Evolutionary conservation across 2,888 invertebrate species (phyloP).

Genomic region (Germaria angustata): DNA sequence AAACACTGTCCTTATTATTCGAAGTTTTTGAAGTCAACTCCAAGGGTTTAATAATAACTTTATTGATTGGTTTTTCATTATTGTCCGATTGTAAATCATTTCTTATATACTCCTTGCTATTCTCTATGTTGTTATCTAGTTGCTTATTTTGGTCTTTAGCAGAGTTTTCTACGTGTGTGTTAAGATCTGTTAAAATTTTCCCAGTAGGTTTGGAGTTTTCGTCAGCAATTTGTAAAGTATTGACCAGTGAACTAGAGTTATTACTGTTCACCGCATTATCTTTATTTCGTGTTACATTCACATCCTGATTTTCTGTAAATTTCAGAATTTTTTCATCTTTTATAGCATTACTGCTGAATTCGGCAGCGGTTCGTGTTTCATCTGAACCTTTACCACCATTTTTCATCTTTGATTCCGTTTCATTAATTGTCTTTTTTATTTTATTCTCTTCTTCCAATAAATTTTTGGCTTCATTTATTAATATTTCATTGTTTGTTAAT

Average conservation of each 20-base stretch:
- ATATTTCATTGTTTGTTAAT: conserved; percentile 45
- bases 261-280: too few relatives aligned
- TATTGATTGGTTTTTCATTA: background rate
- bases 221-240: background rate
- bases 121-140: conserved; percentile 15
- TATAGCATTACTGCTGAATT: conserved; percentile 35
- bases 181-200: background rate
- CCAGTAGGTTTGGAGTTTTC: background rate
- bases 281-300: background rate
- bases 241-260: background rate
- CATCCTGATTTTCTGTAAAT: background rate
- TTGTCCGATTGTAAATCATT: background rate
- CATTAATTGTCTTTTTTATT: background rate
- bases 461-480: conserved; percentile 35
- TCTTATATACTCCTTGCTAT: background rate
- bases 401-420: background rate
- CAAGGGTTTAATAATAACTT: background rate
- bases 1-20: background rate
- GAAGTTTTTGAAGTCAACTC: background rate
- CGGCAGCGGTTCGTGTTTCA: background rate
- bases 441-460: background rate
- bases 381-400: too few relatives aligned
- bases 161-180: background rate
- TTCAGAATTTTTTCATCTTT: conserved; percentile 11
- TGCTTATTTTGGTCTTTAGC: background rate